Base-by-base conservation (phyloP, 2,888 invertebrate genomes). In the Oligia latruncula region DNA sequence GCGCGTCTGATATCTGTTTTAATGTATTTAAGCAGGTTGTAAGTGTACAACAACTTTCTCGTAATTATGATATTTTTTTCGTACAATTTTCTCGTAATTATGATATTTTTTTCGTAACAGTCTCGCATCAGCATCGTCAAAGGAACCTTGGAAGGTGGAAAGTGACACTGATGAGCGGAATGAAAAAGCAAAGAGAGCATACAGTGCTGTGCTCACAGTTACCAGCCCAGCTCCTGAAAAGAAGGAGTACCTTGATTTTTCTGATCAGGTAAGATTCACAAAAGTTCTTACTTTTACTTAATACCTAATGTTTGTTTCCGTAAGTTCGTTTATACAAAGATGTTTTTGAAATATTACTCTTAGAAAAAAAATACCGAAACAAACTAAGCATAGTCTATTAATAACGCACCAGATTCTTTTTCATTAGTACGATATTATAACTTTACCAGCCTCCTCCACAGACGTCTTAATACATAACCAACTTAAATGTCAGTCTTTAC, bases 151-250 rank as follows among this genome's bases (percentile, higher is more conserved):
- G 99, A 98, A 98, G 90, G 97, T 98, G 83, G 97, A 97, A 87
- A 97, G 98, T 58, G 99, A 99, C 92, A 98, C 98, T 0, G 97
- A 97, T 0, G 98, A 98, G 89, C 97, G 98, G 76, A 99, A 99
- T 94, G 97, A 98, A 88, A 97, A 98, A 86, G 99, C 99, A 0
- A 97, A 97, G 91, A 97, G 98, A 89, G 99, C 99, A 0, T 99
- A 98, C 94, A 98, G 98, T 83, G 98, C 99, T 0, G 97, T 99
- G 80, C 97, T 99, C 72, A 99, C 99, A 0, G 98, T 99, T 78
- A 98, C 99, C 11, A 98, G 99, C 5, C 97, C 98, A 29, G 98
- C 98, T 13, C 98, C 98, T 0, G 98, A 98, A 91, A 98, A 98
- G 88, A 97, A 97, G 64, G 98, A 98, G 91, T 98, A 98, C 93